These are phyloP conservation scores for Cynopterus sphinx DNA, from an alignment of 2,797 vertebrate species.

Conservation along the genomic window DNA sequence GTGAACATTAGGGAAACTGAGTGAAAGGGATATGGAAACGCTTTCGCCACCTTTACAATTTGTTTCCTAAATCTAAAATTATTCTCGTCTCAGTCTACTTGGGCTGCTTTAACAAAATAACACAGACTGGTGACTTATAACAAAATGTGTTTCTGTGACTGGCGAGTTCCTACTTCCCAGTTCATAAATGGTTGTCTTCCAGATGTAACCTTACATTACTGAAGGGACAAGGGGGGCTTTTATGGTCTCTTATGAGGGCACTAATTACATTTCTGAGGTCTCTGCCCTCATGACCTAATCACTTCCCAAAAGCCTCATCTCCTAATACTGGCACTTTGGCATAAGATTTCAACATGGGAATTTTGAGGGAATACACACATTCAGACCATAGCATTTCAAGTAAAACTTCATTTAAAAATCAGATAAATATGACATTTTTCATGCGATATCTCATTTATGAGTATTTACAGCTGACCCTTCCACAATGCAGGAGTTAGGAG, in stretches of 20 bases:
- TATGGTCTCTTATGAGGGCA: background rate
- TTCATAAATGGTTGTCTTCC: background rate
- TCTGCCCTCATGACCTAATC: background rate
- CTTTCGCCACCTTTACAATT: background rate
- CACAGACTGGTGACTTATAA: background rate
- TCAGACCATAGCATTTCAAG: background rate
- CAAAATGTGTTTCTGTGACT: background rate
- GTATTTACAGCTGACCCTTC: background rate
- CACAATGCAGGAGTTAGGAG: background rate
- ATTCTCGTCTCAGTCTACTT: background rate
- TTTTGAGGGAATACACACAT: background rate
- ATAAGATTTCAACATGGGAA: background rate
- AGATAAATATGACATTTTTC: background rate
- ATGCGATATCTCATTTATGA: background rate
- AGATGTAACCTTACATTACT: background rate
- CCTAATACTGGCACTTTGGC: background rate
- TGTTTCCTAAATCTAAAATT: background rate
- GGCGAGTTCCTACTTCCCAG: background rate
- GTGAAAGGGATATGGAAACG: background rate
- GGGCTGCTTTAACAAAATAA: background rate
- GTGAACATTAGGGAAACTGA: background rate
- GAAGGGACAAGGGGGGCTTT: background rate
- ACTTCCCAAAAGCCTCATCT: background rate
- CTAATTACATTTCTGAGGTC: background rate
- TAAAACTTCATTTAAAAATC: background rate